A percentile compares a stretch with the other conserved stretches of the same genome.
Evolutionary conservation across 2,888 invertebrate genomes (phyloP).

Genomic region (Cyclophora albipunctata): DNA sequence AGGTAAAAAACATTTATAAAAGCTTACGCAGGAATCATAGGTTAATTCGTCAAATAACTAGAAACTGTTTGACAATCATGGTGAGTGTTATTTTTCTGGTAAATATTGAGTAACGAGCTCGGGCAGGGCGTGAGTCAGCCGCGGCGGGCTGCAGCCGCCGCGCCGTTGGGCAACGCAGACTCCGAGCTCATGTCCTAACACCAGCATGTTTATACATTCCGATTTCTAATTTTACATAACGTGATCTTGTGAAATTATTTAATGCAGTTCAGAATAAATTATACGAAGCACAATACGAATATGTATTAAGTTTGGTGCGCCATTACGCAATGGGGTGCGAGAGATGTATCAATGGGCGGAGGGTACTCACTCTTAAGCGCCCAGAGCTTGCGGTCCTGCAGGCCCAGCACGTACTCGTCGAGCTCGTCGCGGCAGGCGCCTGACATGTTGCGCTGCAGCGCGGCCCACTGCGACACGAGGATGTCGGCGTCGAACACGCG

Average conservation of each 20-base stretch:
- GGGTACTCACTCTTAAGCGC: constrained; percentile 81
- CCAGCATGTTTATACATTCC: constrained; percentile 4
- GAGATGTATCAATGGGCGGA: neutral
- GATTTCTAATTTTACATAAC: constrained; percentile 25
- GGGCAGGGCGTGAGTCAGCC: too few relatives aligned
- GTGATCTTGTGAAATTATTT: constrained; percentile 12
- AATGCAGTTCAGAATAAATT: constrained; percentile 7
- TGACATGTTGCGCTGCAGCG: constrained; percentile 59
- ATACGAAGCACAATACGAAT: neutral
- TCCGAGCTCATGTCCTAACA: constrained; percentile 12
- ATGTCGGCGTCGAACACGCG: constrained; percentile 74
- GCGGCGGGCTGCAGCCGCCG: too few relatives aligned
- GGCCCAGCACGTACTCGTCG: constrained; percentile 75
- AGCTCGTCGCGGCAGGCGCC: constrained; percentile 74
- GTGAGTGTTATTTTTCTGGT: neutral
- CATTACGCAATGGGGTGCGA: neutral
- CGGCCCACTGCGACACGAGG: constrained; percentile 73
- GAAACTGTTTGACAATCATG: too few relatives aligned
- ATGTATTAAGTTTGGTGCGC: neutral
- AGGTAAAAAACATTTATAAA: too few relatives aligned
- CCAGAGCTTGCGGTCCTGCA: constrained; percentile 77
- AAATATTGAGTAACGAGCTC: neutral
- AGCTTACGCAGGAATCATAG: too few relatives aligned
- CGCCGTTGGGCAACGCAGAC: constrained; percentile 2
- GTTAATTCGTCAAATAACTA: too few relatives aligned